phyloP scores from a whole-genome alignment of 2,113 vertebrate genomes.

The Aptenodytes forsteri region DNA sequence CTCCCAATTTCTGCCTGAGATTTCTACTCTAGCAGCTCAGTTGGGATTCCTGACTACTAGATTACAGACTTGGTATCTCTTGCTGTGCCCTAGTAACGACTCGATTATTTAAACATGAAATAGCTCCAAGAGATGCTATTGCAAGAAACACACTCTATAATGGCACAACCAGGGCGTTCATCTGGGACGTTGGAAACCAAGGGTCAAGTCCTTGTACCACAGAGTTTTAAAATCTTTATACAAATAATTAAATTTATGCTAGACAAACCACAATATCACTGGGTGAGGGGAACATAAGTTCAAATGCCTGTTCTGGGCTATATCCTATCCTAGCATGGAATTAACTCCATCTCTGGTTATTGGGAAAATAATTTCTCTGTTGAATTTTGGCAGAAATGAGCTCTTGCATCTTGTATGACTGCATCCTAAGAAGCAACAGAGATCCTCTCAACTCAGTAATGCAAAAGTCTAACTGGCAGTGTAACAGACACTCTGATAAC shows the following conservation, averaged over 20 bases:
- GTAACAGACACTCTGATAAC: background rate
- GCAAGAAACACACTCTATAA: background rate
- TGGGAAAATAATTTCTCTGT: background rate
- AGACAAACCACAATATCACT: background rate
- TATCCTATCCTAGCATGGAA: background rate
- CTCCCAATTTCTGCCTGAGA: background rate
- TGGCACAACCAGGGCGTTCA: background rate
- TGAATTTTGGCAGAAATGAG: background rate
- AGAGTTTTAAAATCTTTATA: slow-evolving; percentile 1
- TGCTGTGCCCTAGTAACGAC: background rate
- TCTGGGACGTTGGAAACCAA: background rate
- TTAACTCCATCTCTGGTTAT: background rate
- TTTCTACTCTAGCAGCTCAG: background rate
- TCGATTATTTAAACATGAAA: slow-evolving; percentile 48
- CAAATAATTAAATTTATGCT: background rate
- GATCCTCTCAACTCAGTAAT: background rate
- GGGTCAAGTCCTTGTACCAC: background rate
- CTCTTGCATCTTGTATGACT: background rate
- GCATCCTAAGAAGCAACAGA: background rate
- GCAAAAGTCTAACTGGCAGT: background rate
- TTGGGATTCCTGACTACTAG: background rate
- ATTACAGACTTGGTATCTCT: slow-evolving; percentile 1
- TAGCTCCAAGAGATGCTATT: background rate
- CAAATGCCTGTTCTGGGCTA: background rate
- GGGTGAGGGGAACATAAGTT: background rate